Percentiles rank a stretch among this genome's conserved stretches.
Conservation (phyloP, 2,113 vertebrate species). For the Corythornis cristatus region DNA sequence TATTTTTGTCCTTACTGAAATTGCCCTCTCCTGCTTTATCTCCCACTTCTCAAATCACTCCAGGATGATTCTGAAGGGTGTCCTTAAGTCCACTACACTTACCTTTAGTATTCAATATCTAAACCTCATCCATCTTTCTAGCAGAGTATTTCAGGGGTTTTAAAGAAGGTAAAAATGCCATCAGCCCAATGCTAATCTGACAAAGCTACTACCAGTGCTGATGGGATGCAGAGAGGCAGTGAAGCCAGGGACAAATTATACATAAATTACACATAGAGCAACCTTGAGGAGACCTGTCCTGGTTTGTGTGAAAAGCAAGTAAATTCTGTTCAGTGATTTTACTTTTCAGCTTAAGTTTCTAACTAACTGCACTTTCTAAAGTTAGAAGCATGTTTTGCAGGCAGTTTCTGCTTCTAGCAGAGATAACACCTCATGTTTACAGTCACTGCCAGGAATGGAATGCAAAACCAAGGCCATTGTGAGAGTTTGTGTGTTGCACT, state of each 20-base stretch:
- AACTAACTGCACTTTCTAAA: no score
- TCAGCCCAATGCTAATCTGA: background rate
- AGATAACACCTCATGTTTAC: no score
- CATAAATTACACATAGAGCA: background rate
- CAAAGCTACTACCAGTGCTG: background rate
- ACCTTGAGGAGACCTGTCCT: background rate
- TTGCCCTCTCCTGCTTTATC: background rate
- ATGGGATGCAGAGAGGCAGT: background rate
- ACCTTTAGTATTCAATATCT: background rate
- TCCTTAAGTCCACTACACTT: background rate
- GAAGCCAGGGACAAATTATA: background rate
- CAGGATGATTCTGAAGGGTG: background rate
- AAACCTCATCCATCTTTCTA: background rate
- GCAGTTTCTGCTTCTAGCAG: no score
- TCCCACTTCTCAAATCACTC: background rate
- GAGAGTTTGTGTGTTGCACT: no score
- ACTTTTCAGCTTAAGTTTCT: no score
- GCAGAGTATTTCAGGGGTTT: background rate
- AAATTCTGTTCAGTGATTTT: no score
- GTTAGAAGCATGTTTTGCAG: no score
- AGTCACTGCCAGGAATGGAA: no score
- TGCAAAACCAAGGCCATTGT: no score
- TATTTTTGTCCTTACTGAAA: background rate
- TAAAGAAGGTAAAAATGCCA: background rate
- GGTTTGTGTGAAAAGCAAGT: no score